Evolutionary conservation across 2,888 invertebrate genomes (phyloP).

Genomic region (Apamea monoglypha): DNA sequence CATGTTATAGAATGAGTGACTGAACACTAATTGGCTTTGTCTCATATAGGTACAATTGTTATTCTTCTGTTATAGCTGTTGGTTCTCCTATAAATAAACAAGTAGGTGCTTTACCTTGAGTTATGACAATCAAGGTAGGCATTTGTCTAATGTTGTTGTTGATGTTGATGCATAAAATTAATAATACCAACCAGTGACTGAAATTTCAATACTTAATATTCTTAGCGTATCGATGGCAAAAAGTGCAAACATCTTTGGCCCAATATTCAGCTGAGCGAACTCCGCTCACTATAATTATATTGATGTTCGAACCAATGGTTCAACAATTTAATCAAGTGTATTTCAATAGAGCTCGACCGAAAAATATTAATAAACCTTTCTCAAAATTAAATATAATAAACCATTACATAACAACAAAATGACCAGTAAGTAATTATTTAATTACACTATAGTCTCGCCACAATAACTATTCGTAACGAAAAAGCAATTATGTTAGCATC

Average conservation of each 20-base stretch:
- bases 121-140: background rate
- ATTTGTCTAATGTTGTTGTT: background rate
- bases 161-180: background rate
- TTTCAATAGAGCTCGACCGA: slow-evolving; percentile 23
- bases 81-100: background rate
- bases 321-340: slow-evolving; percentile 10
- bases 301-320: background rate
- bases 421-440: slow-evolving; percentile 50
- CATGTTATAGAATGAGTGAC: background rate
- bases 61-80: no score
- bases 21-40: background rate
- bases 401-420: slow-evolving; percentile 33
- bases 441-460: slow-evolving; percentile 58
- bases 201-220: background rate
- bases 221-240: background rate
- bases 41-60: no score
- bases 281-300: background rate
- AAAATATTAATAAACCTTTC: slow-evolving; percentile 32
- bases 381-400: slow-evolving; percentile 27
- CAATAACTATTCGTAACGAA: slow-evolving; percentile 66
- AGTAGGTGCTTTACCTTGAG: background rate
- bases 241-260: background rate
- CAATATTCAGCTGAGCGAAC: background rate
- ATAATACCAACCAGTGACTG: background rate
- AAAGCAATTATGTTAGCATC: slow-evolving; percentile 67